Base-by-base conservation (phyloP, 2,113 vertebrate species). In the Shinisaurus crocodilurus region DNA sequence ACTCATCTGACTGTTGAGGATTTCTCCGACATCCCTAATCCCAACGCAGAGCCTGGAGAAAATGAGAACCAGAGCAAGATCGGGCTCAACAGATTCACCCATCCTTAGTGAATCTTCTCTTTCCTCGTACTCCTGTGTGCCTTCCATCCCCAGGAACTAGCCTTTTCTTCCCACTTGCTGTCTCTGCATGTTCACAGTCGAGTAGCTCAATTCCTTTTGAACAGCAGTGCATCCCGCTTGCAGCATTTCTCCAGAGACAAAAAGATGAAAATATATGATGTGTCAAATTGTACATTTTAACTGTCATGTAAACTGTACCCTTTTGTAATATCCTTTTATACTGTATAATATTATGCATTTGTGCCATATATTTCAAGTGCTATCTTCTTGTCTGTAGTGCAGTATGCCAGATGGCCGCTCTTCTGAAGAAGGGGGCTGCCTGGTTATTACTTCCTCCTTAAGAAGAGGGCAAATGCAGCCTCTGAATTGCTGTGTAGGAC, bases 271-370 rank as follows among this genome's bases (percentile, higher is more conserved):
- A 94, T 94, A 90, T 90, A 95, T n/a, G 16, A 57, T 0, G 0
- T 88, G 91, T 92, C 93, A 93, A 92, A 94, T 93, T 0, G 69
- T 88, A 88, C 90, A 90, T 90, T 96, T 95, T 92, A 93, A 92
- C 93, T 95, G 91, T 92, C 91, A 94, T 90, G 80, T 92, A 92
- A 96, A 93, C 57, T 32, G 63, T 92, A 90, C 20, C 50, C 84
- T 92, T 93, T 93, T 93, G 88, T 93, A 96, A 94, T 94, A 96
- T 63, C 27, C 54, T 91, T 94, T 94, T 89, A 90, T 96, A 94
- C 92, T 94, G 93, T 94, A 88, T 92, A 94, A 92, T 77, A 91
- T 91, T 50, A 85, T 92, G 74, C 34, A 63, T 92, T 95, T 96
- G 20, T 89, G 69, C 20, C n/a, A 63, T 65, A 23, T 93, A 92